Evolutionary conservation across 2,113 vertebrate genomes (phyloP).

Genomic region (Sapayoa aenigma): DNA sequence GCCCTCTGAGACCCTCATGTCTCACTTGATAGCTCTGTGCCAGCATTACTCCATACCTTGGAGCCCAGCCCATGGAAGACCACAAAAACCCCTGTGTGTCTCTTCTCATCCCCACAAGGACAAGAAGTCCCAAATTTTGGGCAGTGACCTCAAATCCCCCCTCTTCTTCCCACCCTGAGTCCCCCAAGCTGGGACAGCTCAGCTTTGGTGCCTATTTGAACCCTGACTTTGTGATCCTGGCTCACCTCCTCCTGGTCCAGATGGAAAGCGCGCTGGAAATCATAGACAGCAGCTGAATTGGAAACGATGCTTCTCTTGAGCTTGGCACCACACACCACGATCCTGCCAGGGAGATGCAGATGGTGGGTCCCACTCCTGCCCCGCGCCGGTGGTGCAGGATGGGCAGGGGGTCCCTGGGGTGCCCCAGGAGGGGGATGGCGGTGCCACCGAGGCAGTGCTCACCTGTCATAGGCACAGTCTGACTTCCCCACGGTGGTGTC

Average conservation of each 20-base stretch:
- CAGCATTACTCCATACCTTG: neutral
- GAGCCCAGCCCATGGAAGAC: neutral
- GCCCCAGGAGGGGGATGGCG: fast-evolving
- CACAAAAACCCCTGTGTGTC: fast-evolving
- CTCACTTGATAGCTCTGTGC: neutral
- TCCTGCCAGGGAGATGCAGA: constrained; percentile 56
- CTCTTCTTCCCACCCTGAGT: neutral
- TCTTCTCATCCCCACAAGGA: neutral
- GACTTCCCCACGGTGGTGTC: constrained; percentile 87
- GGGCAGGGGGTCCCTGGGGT: fast-evolving
- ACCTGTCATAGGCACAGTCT: constrained; percentile 88
- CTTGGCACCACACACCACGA: constrained; percentile 78
- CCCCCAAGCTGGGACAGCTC: neutral
- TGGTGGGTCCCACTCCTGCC: fast-evolving
- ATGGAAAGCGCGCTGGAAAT: constrained; percentile 77
- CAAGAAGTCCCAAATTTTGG: neutral
- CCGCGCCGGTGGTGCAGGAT: fast-evolving
- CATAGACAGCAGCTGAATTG: constrained; percentile 72
- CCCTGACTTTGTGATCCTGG: fast-evolving
- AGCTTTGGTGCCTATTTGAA: neutral
- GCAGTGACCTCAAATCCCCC: neutral
- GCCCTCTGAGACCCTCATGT: fast-evolving
- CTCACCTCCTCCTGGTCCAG: constrained; percentile 80
- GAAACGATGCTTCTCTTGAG: constrained; percentile 75
- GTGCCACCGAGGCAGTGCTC: fast-evolving